Evolutionary conservation across 2,113 vertebrate genomes (phyloP).

Genomic region (Tyto alba): DNA sequence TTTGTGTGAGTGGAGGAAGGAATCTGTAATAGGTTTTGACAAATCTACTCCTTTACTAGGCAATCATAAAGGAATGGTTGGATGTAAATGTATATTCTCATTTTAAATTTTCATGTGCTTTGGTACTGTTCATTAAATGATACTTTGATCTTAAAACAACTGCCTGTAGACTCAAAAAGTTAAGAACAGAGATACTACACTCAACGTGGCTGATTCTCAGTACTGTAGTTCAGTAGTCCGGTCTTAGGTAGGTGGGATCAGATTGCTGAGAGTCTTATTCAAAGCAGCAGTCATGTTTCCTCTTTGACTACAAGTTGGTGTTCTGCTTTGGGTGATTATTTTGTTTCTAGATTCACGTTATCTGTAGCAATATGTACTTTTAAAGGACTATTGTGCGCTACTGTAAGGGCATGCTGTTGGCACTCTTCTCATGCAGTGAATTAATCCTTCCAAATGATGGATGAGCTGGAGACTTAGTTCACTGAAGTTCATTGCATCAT

Average conservation of each 20-base stretch:
- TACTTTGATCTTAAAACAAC: not conserved
- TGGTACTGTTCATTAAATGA: not conserved
- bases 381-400: not conserved
- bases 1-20: not conserved
- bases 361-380: not conserved
- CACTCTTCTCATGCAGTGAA: not conserved
- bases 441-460: not conserved
- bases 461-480: not conserved
- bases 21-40: not conserved
- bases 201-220: not conserved
- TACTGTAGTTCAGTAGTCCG: not conserved
- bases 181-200: not conserved
- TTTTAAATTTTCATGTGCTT: not conserved
- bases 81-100: not conserved
- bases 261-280: not conserved
- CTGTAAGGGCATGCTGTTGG: not conserved
- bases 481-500: not conserved
- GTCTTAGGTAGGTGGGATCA: not conserved
- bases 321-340: not conserved
- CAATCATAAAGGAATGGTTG: not conserved
- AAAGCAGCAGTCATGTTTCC: not conserved
- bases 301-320: not conserved
- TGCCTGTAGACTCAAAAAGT: not conserved
- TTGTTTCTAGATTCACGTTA: not conserved
- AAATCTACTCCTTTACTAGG: not conserved